Conservation (phyloP, 2,888 invertebrate genomes). For the Agonopterix heracliana region DNA sequence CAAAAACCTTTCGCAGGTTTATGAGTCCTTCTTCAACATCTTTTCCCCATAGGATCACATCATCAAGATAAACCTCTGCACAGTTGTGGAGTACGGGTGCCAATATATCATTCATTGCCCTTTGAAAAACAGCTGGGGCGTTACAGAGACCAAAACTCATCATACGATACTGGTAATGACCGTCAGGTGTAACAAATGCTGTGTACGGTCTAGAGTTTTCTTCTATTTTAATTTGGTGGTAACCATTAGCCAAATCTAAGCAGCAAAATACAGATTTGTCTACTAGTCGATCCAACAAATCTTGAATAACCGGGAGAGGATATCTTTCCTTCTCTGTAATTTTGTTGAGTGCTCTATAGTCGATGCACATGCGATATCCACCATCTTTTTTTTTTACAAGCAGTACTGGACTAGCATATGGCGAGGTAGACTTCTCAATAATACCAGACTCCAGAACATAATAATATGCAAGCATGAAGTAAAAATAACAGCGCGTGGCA, state of each 20-base stretch:
- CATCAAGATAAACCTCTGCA: slow-evolving; percentile 16
- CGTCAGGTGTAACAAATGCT: slow-evolving; percentile 6
- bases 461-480: no score
- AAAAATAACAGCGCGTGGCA: no score
- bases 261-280: slow-evolving; percentile 1
- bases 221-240: slow-evolving; percentile 4
- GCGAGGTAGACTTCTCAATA: slow-evolving; percentile 11
- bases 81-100: slow-evolving; percentile 9
- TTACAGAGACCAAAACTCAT: slow-evolving; percentile 14
- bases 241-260: slow-evolving; percentile 7
- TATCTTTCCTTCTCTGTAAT: slow-evolving; percentile 13
- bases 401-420: slow-evolving; percentile 11
- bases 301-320: slow-evolving; percentile 12
- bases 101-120: slow-evolving; percentile 16
- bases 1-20: not conserved
- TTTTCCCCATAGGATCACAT: slow-evolving; percentile 9
- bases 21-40: slow-evolving; percentile 5
- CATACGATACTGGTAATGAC: slow-evolving; percentile 10
- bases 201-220: slow-evolving; percentile 6
- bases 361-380: slow-evolving; percentile 10
- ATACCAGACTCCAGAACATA: not conserved
- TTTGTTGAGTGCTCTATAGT: slow-evolving; percentile 13
- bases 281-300: slow-evolving; percentile 6
- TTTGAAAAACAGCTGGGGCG: slow-evolving; percentile 11
- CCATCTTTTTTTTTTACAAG: slow-evolving; percentile 13